Base-by-base conservation (phyloP, 2,888 invertebrate genomes). In the Protula sp. region DNA sequence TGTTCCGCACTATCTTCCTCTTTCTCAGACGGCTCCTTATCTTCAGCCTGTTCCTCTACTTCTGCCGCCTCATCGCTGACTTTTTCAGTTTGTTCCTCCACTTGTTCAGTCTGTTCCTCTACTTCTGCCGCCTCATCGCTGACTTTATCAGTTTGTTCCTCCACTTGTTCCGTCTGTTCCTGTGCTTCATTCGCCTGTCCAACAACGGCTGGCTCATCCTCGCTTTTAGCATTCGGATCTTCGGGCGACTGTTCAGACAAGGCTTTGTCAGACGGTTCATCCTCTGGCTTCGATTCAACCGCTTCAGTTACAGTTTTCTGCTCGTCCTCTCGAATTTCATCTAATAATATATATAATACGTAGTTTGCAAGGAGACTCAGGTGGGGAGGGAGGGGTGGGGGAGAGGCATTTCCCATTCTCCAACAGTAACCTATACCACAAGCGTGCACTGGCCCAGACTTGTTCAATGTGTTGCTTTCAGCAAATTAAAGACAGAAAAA, bases 21-120 rank as follows among this genome's bases (percentile, higher is more conserved):
- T 22, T 28, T 2, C 22, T 28, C 50, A 26, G 29, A 24, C 14
- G 26, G 47, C 27, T n/a, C n/a, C n/a, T n/a, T n/a, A n/a, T n/a
- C n/a, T n/a, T n/a, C 56, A 47, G 9, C 57, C 14, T 19, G 29
- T 19, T 26, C 26, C 26, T 4, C 22, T 19, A 19, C 26, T 47
- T 55, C 38, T 3, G 3, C 22, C 24, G n/a, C 24, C 4, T 9
- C 38, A n/a, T 30, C 30, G 4, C 19, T 56, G 9, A 22, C 28
- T 4, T 60, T 47, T 54, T 61, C 61, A 28, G 38, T 56, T 27
- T 61, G 58, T 31, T 63, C 60, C 5, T 58, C 61, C 26, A 58
- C 58, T n/a, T 61, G 54, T 22, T 28, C 47, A 22, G 14, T 29
- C 29, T 50, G 22, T 19, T 50, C 24, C 24, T 50, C 24, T 5